Evolutionary conservation across 1,140 invertebrate genomes (phyloP), one percentile per base, ranked within the genome.

Genomic region (Drosophila albomicans): DNA sequence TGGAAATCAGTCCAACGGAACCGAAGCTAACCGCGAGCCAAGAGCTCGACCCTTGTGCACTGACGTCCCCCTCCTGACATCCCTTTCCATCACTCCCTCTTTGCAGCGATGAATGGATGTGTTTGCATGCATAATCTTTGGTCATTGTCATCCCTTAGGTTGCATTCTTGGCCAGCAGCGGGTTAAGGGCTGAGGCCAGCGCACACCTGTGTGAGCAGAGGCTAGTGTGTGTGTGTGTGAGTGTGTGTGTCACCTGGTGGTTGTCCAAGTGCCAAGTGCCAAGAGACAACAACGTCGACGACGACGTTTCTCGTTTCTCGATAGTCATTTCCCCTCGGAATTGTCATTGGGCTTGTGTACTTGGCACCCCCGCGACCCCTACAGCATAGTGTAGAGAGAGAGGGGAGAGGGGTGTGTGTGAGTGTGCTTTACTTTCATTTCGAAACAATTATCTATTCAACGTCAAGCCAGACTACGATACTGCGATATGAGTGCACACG

Each of bases 401-500:
- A 25, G 20, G 20, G 20, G 20, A 0, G 20, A 25, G 20, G 3
- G 51, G 57, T 46, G 67, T 51, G 30, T n/a, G 41, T 32, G 59
- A 56, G 77, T 69, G 59, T 69, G 64, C 61, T 78, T 89, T 89
- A 79, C 88, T 88, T 79, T 84, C 84, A 79, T 90, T 90, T 82
- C 65, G 71, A 74, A 79, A 87, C 88, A 91, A 91, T 91, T 91
- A 91, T 91, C 88, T 91, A 91, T 91, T 91, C 88, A 91, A 88
- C 84, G 86, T 89, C 85, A 90, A 88, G 78, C 85, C 46, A 65
- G 67, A 54, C 49, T 20, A 10, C 48, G 15, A 54, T 28, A 30
- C 57, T 78, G 38, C 71, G 65, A 78, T 79, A 88, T 91, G 89
- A 91, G 79, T 89, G 88, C 84, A 85, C 88, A 90, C 87, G 82